phyloP scores from a whole-genome alignment of 1,140 invertebrate genomes.

The Megalonaias nervosa region DNA sequence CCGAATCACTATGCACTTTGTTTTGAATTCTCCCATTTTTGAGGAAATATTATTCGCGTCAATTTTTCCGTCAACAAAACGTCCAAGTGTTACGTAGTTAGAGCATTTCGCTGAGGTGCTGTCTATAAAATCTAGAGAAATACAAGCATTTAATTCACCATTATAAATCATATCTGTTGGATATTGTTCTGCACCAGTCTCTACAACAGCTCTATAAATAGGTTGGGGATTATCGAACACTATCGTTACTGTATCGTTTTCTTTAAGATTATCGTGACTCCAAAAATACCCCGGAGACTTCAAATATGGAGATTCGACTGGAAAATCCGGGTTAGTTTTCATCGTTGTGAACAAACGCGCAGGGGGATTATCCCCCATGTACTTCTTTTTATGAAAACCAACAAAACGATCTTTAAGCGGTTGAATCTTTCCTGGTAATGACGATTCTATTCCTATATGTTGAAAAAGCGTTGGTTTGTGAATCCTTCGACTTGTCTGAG shows the following conservation, averaged over 20 bases:
- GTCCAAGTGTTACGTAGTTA: slow-evolving; percentile 41
- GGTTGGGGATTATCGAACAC: slow-evolving; percentile 49
- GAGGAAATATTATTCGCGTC: slow-evolving; percentile 29
- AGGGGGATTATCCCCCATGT: slow-evolving; percentile 53
- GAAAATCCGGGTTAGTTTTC: slow-evolving; percentile 35
- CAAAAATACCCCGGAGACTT: slow-evolving; percentile 49
- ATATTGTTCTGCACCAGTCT: slow-evolving; percentile 46
- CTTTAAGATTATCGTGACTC: slow-evolving; percentile 36
- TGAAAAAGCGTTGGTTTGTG: slow-evolving; percentile 67
- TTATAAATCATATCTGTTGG: slow-evolving; percentile 41
- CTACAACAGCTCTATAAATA: slow-evolving; percentile 41
- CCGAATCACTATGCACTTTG: slow-evolving; percentile 46
- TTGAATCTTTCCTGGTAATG: slow-evolving; percentile 91
- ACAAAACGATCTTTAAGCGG: slow-evolving; percentile 83
- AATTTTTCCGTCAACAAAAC: slow-evolving; percentile 44
- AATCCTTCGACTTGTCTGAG: slow-evolving; percentile 40
- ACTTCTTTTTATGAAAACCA: slow-evolving; percentile 42
- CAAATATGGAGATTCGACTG: slow-evolving; percentile 42
- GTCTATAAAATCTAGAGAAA: slow-evolving; percentile 24
- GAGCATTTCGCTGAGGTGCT: slow-evolving; percentile 41
- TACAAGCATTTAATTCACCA: slow-evolving; percentile 41
- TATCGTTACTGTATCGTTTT: slow-evolving; percentile 40
- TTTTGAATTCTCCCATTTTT: slow-evolving; percentile 34
- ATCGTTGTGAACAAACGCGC: slow-evolving; percentile 47
- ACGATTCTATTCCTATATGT: slow-evolving; percentile 67